Evolutionary conservation across 2,888 invertebrate genomes (phyloP), one percentile per base, ranked within the genome.

Genomic region (Eupsilia transversa): DNA sequence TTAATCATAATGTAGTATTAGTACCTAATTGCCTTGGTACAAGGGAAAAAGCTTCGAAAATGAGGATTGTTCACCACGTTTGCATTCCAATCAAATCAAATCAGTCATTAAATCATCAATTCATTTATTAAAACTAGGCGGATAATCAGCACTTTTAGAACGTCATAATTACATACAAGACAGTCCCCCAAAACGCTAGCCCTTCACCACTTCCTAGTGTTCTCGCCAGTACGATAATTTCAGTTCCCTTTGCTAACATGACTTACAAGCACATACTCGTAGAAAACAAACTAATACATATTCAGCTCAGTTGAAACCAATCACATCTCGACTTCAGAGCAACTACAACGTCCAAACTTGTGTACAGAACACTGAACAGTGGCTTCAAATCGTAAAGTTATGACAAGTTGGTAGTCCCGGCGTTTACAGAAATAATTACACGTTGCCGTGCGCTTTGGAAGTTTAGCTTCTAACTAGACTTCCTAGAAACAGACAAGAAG

Each of bases 371-470:
- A n/a, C 33, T 38, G 41, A 59, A 33, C 43, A 30, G 38, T 27
- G 68, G 33, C 54, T 56, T 61, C 60, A 33, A 68, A 79, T 65
- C 20, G 6, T 20, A 14, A 65, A 79, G 74, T 79, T 79, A 41
- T 65, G 79, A 74, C 68, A 65, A 79, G 74, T 79, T 74, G 60
- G 27, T 33, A 1, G n/a, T 38, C 46, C 46, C 2, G 41, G 23
- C 46, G 46, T 33, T 52, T 41, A 60, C 71, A 46, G 74, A 68
- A 57, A 41, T 54, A 65, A 72, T 77, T 72, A 77, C 38, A 59
- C 20, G 74, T 14, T 30, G 64, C 57, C 49, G 23, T 66, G 30
- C 17, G 14, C n/a, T 52, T 41, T 30, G 61, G 20, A 49, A 77
- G 46, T 65, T 64, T n/a, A 57, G 4, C 23, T 60, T 27, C 12